Base-by-base conservation (phyloP, 37 sponge, comb jelly and placozoan species). In the Eunapius fragilis region DNA sequence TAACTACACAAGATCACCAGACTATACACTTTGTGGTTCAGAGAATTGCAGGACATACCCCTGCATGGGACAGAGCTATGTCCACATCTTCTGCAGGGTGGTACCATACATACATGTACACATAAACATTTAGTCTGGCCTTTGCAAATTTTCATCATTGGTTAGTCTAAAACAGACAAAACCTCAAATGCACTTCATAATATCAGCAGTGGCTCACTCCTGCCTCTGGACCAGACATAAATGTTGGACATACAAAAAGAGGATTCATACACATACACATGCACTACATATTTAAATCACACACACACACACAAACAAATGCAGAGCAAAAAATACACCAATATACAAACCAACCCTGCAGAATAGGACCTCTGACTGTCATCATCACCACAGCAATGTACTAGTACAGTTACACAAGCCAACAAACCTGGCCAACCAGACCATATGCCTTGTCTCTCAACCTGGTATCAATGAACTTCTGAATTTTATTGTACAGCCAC, bases 401-500 rank as follows among this genome's bases (percentile, higher is more conserved):
- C 7, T 17, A 58, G 14, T 58, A 58, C 58, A 58, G 12, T 22
- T 14, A 28, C 0, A 32, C 25, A 68, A 1, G n/a, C 26, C 9
- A 11, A 72, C 86, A 32, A 28, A 96, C 96, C 95, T 96, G 95
- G 30, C 89, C 82, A 31, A 94, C 94, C 30, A 96, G 84, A 1
- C 94, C 97, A 27, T 41, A 70, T 11, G 97, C 76, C 75, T 79
- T 79, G 73, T 92, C 88, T 25, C 67, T 76, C 3, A 33, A 81
- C 31, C 73, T 85, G 35, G 58, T 58, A 69, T 91, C 95, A 24
- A 94, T 85, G 48, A 81, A 97, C 25, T 70, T 35, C 26, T 80
- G 75, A 58, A 98, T 86, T 79, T 94, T 94, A 30, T 81, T 83
- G 78, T 89, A 95, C 70, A 99, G 74, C 95, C 94, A 97, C 14